Conservation (phyloP, 2,797 vertebrate genomes). For the Odontamblyopus rebecca region DNA sequence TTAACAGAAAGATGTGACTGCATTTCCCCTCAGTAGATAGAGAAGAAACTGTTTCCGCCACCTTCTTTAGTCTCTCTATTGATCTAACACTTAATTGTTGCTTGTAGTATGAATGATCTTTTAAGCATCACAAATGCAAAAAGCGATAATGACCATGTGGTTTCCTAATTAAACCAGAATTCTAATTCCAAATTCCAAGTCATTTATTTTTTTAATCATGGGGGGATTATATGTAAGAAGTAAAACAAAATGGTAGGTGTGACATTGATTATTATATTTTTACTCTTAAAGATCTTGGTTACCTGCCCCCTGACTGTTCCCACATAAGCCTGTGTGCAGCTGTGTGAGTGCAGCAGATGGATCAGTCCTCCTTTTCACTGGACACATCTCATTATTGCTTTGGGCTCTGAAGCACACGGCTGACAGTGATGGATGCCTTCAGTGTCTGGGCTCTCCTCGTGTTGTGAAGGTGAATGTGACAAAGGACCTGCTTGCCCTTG, state of each 20-base stretch:
- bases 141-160: neutral
- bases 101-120: neutral
- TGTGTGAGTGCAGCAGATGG: constrained; percentile 18
- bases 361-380: constrained; percentile 34
- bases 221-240: too few relatives aligned
- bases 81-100: too few relatives aligned
- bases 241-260: too few relatives aligned
- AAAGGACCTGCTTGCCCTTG: neutral
- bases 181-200: neutral
- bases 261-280: neutral
- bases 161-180: neutral
- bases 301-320: constrained; percentile 14
- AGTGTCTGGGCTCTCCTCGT: constrained; percentile 15
- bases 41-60: neutral
- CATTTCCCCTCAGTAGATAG: too few relatives aligned
- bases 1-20: too few relatives aligned
- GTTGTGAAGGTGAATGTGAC: constrained; percentile 27
- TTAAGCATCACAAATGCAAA: neutral
- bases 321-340: constrained; percentile 13
- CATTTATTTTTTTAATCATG: too few relatives aligned
- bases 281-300: constrained; percentile 2
- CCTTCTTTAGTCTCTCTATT: too few relatives aligned
- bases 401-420: constrained; percentile 33
- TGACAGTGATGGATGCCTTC: constrained; percentile 41
- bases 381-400: constrained; percentile 41